Evolutionary conservation across 1,140 invertebrate species (phyloP).

Genomic region (Ostrea denselamellosa): DNA sequence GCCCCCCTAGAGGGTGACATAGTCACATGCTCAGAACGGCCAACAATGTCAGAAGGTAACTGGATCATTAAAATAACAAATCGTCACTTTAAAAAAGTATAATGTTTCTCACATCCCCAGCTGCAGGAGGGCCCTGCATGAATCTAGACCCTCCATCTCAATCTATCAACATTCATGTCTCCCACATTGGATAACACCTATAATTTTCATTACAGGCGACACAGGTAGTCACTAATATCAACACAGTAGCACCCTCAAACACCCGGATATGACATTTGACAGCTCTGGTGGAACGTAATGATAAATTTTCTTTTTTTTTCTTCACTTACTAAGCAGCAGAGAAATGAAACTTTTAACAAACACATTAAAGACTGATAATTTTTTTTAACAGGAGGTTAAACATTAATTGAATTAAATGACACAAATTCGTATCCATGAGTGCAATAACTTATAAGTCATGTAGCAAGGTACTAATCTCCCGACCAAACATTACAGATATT

Average conservation of each 20-base stretch:
- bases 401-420: conserved; percentile 21
- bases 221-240: neutral
- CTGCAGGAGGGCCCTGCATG: neutral
- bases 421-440: neutral
- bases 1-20: neutral
- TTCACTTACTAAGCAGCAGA: neutral
- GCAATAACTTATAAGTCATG: neutral
- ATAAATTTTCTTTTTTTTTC: neutral
- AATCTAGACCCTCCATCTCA: neutral
- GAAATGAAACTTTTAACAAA: neutral
- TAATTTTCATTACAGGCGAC: neutral
- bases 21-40: neutral
- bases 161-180: neutral
- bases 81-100: neutral
- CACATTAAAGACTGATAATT: too few species aligned
- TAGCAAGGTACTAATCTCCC: neutral
- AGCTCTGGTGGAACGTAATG: neutral
- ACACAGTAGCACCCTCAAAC: neutral
- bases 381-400: neutral
- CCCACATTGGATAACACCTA: neutral
- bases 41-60: neutral
- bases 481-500: neutral
- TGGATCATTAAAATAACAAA: conserved; percentile 9
- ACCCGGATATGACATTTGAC: neutral
- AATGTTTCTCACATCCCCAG: neutral